Base-by-base conservation (phyloP, 2,797 vertebrate genomes). In the Podargus strigoides region DNA sequence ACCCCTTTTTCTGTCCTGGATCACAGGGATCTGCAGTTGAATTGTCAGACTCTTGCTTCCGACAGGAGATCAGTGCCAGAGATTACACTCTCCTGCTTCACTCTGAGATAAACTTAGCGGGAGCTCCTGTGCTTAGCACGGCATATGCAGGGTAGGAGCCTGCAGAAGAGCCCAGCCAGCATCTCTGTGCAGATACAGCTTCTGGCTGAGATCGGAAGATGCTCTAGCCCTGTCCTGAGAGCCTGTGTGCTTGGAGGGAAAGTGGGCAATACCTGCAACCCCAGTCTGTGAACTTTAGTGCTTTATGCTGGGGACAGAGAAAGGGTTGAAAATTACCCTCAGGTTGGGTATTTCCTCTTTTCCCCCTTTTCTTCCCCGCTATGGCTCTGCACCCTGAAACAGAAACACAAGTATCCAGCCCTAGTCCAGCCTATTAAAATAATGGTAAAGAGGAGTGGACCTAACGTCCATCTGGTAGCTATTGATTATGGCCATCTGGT, bases 401-500 rank as follows among this genome's bases (percentile, higher is more conserved):
- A 90, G 85, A 95, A 95, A 80, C 55, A 78, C 62, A 56, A 75
- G 73, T 80, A 86, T 63, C 70, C 70, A 81, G 52, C 85, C 77
- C 78, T 95, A 92, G 78, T 89, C 83, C 5, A 0, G 47, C 47
- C 93, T 96, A 39, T 92, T 90, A 92, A 87, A 94, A 94, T 85
- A 93, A 89, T 73, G 52, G 70, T 64, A 86, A 85, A 94, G 91
- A 94, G 89, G 85, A 24, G 34, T 87, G 76, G 96, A 78, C 95
- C 81, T 92, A 95, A 83, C 64, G 68, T 92, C 97, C 97, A 97
- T 97, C 96, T 98, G 97, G 97, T 95, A 87, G 67, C 89, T 98
- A 98, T 97, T 98, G 97, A 98, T 98, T 93, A 79, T 69, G 90
- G 83, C 97, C 98, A 98, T 98, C 97, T 98, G 98, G 95, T 94